Evolutionary conservation across 1,140 invertebrate species (phyloP).

Genomic region (Heliconius melpomene): DNA sequence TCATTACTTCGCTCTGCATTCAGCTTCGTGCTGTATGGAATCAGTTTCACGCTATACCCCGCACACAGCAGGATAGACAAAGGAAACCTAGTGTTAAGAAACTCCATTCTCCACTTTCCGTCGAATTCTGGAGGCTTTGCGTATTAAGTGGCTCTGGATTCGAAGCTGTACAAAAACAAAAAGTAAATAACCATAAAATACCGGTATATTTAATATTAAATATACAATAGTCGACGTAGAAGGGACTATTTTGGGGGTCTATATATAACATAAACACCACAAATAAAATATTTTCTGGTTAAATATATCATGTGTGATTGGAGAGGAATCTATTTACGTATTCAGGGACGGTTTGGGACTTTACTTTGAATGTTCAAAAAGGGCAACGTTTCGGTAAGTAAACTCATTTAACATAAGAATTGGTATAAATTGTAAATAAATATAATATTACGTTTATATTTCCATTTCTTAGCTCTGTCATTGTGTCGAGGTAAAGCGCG

Average conservation of each 20-base stretch:
- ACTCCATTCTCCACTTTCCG: too few species aligned
- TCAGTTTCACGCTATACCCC: too few species aligned
- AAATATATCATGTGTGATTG: constrained; percentile 35
- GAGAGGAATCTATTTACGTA: constrained; percentile 31
- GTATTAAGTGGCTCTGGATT: too few species aligned
- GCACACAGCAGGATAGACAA: background rate
- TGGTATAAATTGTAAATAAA: background rate
- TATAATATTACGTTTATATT: too few species aligned
- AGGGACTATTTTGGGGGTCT: background rate
- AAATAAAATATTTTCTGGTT: constrained; percentile 15
- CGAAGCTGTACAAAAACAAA: background rate
- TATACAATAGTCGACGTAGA: background rate
- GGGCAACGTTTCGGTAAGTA: constrained; percentile 16
- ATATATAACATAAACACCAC: background rate
- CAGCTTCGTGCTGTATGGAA: too few species aligned
- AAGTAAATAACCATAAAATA: background rate
- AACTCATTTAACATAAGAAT: constrained; percentile 14
- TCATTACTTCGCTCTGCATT: too few species aligned
- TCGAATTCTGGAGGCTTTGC: too few species aligned
- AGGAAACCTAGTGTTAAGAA: too few species aligned
- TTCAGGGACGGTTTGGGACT: constrained; percentile 15
- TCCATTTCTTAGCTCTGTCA: too few species aligned
- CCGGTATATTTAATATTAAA: background rate
- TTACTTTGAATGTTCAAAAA: constrained; percentile 23
- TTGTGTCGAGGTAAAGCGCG: too few species aligned